A percentile compares a stretch with the other conserved stretches of the same genome.
Conservation (phyloP, 2,888 invertebrate genomes). For the Schizotus pectinicornis region DNA sequence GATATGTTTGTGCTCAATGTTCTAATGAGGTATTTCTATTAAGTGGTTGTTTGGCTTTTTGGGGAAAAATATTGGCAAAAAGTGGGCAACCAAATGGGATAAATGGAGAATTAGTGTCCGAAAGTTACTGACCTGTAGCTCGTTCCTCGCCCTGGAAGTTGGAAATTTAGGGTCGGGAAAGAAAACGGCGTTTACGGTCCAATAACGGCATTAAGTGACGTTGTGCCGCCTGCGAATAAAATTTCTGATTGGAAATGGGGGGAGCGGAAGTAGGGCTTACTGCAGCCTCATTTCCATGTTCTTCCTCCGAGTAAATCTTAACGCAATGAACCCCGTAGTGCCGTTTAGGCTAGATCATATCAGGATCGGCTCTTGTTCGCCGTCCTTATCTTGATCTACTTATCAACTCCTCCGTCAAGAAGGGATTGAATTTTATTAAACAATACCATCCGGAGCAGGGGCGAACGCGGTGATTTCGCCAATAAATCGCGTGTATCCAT, state of each 20-base stretch:
- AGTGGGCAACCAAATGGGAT: too few relatives aligned
- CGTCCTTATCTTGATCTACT: not conserved
- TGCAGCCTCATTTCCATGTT: constrained; percentile 15
- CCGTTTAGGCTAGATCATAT: constrained; percentile 21
- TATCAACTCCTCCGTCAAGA: not conserved
- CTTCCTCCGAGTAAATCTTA: constrained; percentile 12
- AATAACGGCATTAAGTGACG: constrained; percentile 9
- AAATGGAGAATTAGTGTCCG: too few relatives aligned
- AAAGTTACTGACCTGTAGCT: too few relatives aligned
- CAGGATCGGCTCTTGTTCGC: not conserved
- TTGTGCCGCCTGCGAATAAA: constrained; percentile 5
- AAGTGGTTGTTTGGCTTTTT: too few relatives aligned
- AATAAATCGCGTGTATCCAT: not conserved
- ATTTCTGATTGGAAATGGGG: constrained; percentile 6
- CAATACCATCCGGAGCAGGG: too few relatives aligned
- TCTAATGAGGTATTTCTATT: too few relatives aligned
- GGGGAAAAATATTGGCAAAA: too few relatives aligned
- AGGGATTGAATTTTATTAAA: not conserved
- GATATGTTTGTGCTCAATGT: too few relatives aligned
- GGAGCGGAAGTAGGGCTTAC: not conserved
- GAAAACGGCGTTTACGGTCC: too few relatives aligned
- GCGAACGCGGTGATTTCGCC: not conserved
- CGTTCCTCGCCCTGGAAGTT: too few relatives aligned
- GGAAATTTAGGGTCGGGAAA: too few relatives aligned
- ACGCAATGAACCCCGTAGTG: constrained; percentile 17